Percentiles rank a stretch among this genome's conserved stretches.
Conservation (phyloP, 2,888 invertebrate genomes). For the Agonopterix arenella region DNA sequence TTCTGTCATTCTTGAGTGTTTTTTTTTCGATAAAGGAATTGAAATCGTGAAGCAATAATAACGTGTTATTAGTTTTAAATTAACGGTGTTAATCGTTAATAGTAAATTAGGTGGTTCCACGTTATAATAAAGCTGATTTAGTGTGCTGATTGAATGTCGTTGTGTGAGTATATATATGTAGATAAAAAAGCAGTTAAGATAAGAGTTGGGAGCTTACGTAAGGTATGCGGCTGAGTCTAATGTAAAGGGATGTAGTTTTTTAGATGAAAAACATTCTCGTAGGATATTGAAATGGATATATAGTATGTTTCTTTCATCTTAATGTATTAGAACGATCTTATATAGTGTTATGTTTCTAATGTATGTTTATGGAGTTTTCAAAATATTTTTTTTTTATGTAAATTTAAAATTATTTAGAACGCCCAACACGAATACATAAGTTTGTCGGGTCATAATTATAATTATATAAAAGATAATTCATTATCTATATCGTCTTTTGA, state of each 20-base stretch:
- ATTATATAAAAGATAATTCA: too few relatives aligned
- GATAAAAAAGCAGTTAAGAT: conserved; percentile 40
- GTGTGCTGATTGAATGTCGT: conserved; percentile 19
- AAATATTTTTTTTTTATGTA: too few relatives aligned
- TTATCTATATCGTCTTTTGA: too few relatives aligned
- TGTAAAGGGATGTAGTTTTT: conserved; percentile 23
- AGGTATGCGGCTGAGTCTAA: conserved; percentile 39
- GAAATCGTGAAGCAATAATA: conserved; percentile 54
- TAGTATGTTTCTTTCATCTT: neutral
- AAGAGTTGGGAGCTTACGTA: conserved; percentile 59
- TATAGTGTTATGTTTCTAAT: too few relatives aligned
- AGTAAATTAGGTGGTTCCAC: conserved; percentile 37
- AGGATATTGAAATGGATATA: neutral
- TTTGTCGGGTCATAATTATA: too few relatives aligned
- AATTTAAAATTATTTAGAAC: too few relatives aligned
- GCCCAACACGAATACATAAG: too few relatives aligned
- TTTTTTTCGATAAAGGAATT: conserved; percentile 36
- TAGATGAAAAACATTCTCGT: conserved; percentile 4
- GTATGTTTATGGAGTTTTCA: too few relatives aligned
- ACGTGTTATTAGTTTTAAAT: conserved; percentile 52
- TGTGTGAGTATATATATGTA: conserved; percentile 54
- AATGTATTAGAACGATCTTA: too few relatives aligned
- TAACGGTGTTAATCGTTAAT: conserved; percentile 25
- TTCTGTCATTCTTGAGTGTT: conserved; percentile 37
- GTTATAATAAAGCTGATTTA: conserved; percentile 17